phyloP scores from a whole-genome alignment of 2,888 invertebrate species.

The Hypercompe scribonia region DNA sequence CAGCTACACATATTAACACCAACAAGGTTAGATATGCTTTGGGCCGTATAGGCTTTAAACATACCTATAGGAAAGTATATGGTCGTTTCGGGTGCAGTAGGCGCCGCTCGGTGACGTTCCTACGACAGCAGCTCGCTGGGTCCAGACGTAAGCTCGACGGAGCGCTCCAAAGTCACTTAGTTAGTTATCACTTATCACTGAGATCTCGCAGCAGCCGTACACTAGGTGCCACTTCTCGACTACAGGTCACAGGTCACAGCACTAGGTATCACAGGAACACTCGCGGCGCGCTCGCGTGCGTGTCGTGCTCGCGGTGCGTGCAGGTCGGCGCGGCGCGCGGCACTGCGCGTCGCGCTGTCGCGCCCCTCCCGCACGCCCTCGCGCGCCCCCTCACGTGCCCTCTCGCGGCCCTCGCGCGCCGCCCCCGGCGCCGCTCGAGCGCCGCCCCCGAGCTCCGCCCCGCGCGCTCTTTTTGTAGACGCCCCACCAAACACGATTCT shows the following conservation, averaged over 20 bases:
- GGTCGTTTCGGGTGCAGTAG: background rate
- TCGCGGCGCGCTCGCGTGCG: conserved; percentile 34
- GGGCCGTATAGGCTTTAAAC: background rate
- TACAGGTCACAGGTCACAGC: conserved; percentile 11
- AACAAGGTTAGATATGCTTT: background rate
- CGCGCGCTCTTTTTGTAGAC: conserved; percentile 5
- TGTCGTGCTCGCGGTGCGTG: conserved; percentile 26
- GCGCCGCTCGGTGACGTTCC: background rate
- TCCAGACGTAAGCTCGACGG: background rate
- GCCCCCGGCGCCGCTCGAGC: conserved; percentile 9
- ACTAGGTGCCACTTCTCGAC: background rate
- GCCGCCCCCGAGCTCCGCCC: conserved; percentile 20
- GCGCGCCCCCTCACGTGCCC: conserved; percentile 6
- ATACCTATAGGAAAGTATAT: background rate
- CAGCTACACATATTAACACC: background rate
- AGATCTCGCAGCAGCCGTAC: background rate
- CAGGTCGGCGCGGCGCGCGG: conserved; percentile 33
- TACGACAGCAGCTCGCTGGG: background rate
- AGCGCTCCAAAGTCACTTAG: conserved; percentile 3
- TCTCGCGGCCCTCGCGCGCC: conserved; percentile 5
- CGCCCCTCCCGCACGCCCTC: conserved; percentile 23
- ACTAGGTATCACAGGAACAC: conserved; percentile 23
- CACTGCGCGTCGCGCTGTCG: conserved; percentile 52
- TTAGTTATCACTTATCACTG: conserved; percentile 10
- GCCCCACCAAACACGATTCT: conserved; percentile 20